A percentile compares a stretch with the other conserved stretches of the same genome.
Conservation (phyloP, 2,797 vertebrate species). For the Tapera naevia region DNA sequence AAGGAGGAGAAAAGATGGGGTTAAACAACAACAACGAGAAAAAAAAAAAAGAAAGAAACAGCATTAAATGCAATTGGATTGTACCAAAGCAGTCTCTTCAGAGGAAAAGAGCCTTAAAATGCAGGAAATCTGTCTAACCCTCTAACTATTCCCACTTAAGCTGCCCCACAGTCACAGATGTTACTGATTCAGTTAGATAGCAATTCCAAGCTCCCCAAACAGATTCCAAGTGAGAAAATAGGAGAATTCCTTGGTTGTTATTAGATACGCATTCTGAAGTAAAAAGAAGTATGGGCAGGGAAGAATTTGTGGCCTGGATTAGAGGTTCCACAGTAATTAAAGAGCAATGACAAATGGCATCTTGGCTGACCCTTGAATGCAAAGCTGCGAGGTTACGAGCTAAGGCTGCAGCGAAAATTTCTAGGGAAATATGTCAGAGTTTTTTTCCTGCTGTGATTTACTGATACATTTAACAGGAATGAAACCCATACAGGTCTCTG, state of each 20-base stretch:
- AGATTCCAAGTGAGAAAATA: constrained; percentile 81
- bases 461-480: not conserved
- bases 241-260: constrained; percentile 79
- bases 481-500: constrained; percentile 7
- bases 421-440: not conserved
- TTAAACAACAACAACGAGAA: not conserved
- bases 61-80: constrained; percentile 42
- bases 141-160: constrained; percentile 65
- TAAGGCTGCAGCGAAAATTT: not conserved
- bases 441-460: constrained; percentile 43
- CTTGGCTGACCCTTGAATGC: constrained; percentile 30
- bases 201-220: constrained; percentile 79
- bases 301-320: constrained; percentile 81
- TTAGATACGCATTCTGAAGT: constrained; percentile 79
- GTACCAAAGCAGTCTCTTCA: constrained; percentile 55
- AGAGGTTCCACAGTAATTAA: constrained; percentile 75
- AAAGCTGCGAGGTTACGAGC: constrained; percentile 20
- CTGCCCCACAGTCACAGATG: constrained; percentile 82
- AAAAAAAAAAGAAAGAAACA: constrained; percentile 2
- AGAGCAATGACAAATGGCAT: constrained; percentile 57
- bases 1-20: not conserved
- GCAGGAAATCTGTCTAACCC: constrained; percentile 83
- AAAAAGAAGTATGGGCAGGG: constrained; percentile 70
- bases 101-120: constrained; percentile 69
- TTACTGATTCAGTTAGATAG: constrained; percentile 81